Evolutionary conservation across 2,888 invertebrate species (phyloP), one percentile per base, ranked within the genome.

Genomic region (Hartigia nigra): DNA sequence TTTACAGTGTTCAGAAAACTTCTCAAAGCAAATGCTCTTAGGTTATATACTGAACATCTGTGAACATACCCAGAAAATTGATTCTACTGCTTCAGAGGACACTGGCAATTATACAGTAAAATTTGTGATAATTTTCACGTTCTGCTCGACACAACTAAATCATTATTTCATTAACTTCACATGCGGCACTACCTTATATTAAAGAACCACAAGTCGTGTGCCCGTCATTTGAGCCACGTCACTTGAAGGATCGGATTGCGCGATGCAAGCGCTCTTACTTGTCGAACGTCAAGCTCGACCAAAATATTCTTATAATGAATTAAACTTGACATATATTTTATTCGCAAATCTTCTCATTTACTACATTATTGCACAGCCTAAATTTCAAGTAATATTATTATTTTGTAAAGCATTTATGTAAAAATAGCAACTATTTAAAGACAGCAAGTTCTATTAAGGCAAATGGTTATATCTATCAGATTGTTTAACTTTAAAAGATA

Each of bases 151-250:
- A n/a, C 14, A 4, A 74, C 76, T 76, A 74, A 74, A 74, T 36
- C 69, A 79, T 76, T 74, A 77, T 74, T 74, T 37, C 23, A 74
- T 31, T 70, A 37, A 77, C 34, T 74, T 75, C 36, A 39, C 34
- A 75, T 32, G 75, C 74, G 69, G 36, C 75, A 74, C 31, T 12
- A 70, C 37, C 34, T 70, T 70, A 31, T 72, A 70, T 36, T 74
- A 35, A 35, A 78, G 31, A 69, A 4, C 75, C 2, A 31, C 69
- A 77, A 35, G 55, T 32, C 69, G 36, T 69, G 78, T 79, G 83
- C 76, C 86, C 84, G 84, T 87, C 86, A 84, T 85, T 82, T 80
- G 80, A 83, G 88, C 88, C 88, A 88, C 88, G 88, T 88, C 88
- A 88, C 85, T 86, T 79, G 69, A 76, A 31, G 35, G 31, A 76